Conservation (phyloP, 2,888 invertebrate genomes). For the Philereme transversata region DNA sequence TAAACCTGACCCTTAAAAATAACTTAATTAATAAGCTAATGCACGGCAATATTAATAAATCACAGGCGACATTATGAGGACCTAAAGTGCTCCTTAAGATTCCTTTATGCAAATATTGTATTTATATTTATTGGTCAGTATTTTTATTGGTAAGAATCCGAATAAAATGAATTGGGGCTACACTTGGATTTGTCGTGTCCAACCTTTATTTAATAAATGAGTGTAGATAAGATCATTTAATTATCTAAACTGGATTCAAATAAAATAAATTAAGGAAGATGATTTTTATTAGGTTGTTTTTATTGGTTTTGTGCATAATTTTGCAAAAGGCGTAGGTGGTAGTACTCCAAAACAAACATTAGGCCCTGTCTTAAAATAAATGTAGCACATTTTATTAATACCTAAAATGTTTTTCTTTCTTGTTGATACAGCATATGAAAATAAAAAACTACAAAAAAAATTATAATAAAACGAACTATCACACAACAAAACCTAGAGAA, state of each 20-base stretch:
- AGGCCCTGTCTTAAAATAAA: no score
- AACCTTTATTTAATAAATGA: conserved; percentile 71
- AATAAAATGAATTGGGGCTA: conserved; percentile 71
- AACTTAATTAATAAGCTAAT: conserved; percentile 66
- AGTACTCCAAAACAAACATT: conserved; percentile 1
- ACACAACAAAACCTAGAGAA: not conserved
- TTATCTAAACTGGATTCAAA: conserved; percentile 64
- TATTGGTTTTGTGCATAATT: conserved; percentile 13
- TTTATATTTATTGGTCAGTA: conserved; percentile 21
- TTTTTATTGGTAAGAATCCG: conserved; percentile 52
- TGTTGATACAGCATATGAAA: no score
- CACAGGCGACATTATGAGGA: conserved; percentile 60
- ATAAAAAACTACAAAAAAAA: not conserved
- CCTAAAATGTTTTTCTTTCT: no score
- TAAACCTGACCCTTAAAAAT: conserved; percentile 46
- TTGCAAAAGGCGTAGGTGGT: conserved; percentile 9
- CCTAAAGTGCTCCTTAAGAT: conserved; percentile 74
- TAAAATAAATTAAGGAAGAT: conserved; percentile 46
- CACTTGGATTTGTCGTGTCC: conserved; percentile 62
- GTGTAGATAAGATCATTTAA: conserved; percentile 68
- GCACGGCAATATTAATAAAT: conserved; percentile 56
- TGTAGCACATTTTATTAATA: no score
- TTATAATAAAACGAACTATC: not conserved
- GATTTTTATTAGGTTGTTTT: conserved; percentile 19
- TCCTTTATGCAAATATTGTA: conserved; percentile 74